Base-by-base conservation (phyloP, 1,140 invertebrate species). In the Andrena cerasifolii region DNA sequence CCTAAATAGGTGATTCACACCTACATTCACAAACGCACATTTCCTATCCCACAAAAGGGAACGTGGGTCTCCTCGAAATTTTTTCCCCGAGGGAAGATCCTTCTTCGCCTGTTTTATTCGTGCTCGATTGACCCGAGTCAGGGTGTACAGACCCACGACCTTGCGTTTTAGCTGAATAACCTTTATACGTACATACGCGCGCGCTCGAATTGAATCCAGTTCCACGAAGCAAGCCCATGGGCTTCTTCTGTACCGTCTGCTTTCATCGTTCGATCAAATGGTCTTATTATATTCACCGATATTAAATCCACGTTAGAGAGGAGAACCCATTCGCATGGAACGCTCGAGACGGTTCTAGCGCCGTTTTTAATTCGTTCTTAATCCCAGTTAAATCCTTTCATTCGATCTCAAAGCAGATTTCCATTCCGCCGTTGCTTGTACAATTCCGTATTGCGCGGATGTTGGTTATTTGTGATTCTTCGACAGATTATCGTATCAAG, bases 121-220 rank as follows among this genome's bases (percentile, higher is more conserved):
- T 45, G 79, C 47, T 81, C 51, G 61, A 63, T 47, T 67, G 54
- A 83, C 54, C 49, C 67, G n/a, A 82, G 63, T 71, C 74, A 82
- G n/a, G n/a, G n/a, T 61, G 45, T 68, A 51, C 63, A n/a, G n/a
- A n/a, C n/a, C 36, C 68, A 31, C 47, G 47, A 83, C 80, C 45
- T 83, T 63, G 75, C 49, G 59, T 62, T 77, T 82, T n/a, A 40
- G 61, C 62, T 82, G 67, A 82, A 83, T 82, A 74, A 77, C 73
- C 66, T 80, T 83, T 56, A 58, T 79, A 53, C n/a, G 18, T 26
- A 26, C n/a, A 14, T 47, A 3, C 24, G 56, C 40, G 28, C 49
- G 56, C 72, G 56, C 47, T 40, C 73, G 49, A 78, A 83, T 82
- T 82, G 65, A 83, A 83, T 82, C 43, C 59, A 51, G 21, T 83